Evolutionary conservation across 2,797 vertebrate genomes (phyloP), one percentile per base, ranked within the genome.

Genomic region (Cephalopachus bancanus): DNA sequence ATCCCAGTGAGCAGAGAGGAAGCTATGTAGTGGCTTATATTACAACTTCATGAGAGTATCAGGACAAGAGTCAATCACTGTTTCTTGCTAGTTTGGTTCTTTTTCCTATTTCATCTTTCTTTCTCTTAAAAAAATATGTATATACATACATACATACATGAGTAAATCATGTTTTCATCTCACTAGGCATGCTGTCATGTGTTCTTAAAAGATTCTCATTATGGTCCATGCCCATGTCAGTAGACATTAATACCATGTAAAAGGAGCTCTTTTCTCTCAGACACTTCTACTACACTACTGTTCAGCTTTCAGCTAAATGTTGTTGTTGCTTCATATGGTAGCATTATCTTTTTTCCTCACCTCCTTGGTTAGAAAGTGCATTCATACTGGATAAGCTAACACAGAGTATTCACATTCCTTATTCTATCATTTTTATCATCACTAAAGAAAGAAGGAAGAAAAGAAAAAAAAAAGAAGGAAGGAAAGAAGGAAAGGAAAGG

Each of bases 401-500:
- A 7, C 2, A 53, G 26, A 83, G 37, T 62, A 80, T 44, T 44
- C 19, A 28, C 1, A 26, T 22, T 24, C 1, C 3, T 79, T 90
- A 4, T 26, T 51, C 10, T 80, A 49, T 11, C 37, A 60, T 28
- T 91, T 75, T 79, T 5, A 5, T 28, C 14, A 30, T 2, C 19
- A 83, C 24, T 37, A 75, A 74, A 75, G 30, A 30, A 71, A 6
- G 20, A 57, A 53, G 5, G 65, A 7, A 67, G 22, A 5, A 59
- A 6, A 44, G 20, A 0, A 15, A 53, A 7, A 2, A 0, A 1
- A 4, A 11, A 30, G 3, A 28, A 9, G 12, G 7, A 28, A 4
- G 24, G 24, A 9, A 6, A 14, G 14, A 15, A 17, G 49, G 8
- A 75, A 6, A 1, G 28, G 14, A 24, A 3, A 6, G 11, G 37